These are phyloP conservation scores for Pseudomyrmex flavicornis DNA, from an alignment of 1,140 invertebrate species.

Conservation along the genomic window DNA sequence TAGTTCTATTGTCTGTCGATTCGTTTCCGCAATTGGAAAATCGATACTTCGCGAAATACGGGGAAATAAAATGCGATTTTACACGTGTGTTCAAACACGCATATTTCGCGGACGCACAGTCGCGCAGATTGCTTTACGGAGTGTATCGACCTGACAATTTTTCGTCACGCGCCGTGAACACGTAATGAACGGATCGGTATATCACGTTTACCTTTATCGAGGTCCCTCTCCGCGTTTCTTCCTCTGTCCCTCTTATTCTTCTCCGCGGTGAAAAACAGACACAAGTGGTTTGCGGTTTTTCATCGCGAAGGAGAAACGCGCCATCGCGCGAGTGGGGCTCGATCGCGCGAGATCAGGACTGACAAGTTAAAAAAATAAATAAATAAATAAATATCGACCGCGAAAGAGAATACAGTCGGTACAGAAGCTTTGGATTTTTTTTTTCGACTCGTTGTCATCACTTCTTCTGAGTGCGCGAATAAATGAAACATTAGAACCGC, in stretches of 20 bases:
- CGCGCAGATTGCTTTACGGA: too few relatives aligned
- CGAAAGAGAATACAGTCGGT: too few relatives aligned
- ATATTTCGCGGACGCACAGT: too few relatives aligned
- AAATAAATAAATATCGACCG: too few relatives aligned
- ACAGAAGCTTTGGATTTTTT: neutral
- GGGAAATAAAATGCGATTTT: too few relatives aligned
- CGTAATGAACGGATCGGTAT: slow-evolving; percentile 45
- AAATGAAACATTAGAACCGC: slow-evolving; percentile 59
- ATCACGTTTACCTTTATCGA: slow-evolving; percentile 35
- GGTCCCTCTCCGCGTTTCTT: neutral
- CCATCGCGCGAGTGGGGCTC: slow-evolving; percentile 36
- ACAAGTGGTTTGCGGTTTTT: slow-evolving; percentile 58
- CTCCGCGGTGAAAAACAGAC: slow-evolving; percentile 19
- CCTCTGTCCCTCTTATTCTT: slow-evolving; percentile 20
- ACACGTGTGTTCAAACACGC: too few relatives aligned
- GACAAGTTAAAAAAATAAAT: neutral
- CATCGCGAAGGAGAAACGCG: slow-evolving; percentile 53
- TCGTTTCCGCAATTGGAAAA: too few relatives aligned
- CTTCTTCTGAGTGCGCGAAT: slow-evolving; percentile 9
- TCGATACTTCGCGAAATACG: too few relatives aligned
- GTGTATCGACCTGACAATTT: too few relatives aligned
- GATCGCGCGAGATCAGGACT: slow-evolving; percentile 2
- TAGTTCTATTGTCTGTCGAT: too few relatives aligned
- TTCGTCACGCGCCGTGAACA: too few relatives aligned
- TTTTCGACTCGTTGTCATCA: too few relatives aligned